Base-by-base conservation (phyloP, 2,797 vertebrate species). In the Catostomus latipinnis region DNA sequence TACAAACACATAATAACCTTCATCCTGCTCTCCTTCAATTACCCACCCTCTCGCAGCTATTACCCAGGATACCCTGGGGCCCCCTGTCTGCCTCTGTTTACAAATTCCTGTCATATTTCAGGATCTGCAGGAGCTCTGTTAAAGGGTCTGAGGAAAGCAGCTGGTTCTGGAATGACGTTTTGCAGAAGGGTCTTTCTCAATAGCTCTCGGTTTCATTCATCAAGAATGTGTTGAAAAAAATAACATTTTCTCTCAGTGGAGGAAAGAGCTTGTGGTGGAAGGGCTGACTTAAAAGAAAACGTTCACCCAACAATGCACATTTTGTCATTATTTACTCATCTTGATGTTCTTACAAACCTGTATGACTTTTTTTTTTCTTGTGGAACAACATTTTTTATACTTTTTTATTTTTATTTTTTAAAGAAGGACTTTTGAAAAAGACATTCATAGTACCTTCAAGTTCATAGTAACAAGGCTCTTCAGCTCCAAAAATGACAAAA, bases 1-100 rank as follows among this genome's bases (percentile, higher is more conserved):
- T 88, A 88, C 89, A 88, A 88, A 88, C 90, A 88, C 87, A 91
- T 93, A 93, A 93, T 93, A 87, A 87, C 85, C 85, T 86, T 89
- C 88, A 90, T 93, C 90, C 92, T 90, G 90, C 86, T 85, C 78
- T 81, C 86, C 78, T 85, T 88, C 85, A 83, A 85, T 90, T 88
- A 87, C 71, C 62, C 48, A 81, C 82, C 85, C 81, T 65, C 71
- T 62, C 76, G 52, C 84, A 82, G 87, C 87, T 88, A 87, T 91
- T 91, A 91, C 91, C 89, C 90, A 91, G 6, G 16, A 76, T 91
- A 89, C 88, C 87, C 84, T 67, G 11, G 80, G 88, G 87, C 86
- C 86, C 84, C 84, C 82, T 84, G 88, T 89, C 82, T 50, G 83
- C 88, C 87, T 87, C 83, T 88, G 88, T 91, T 92, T 90, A 91